Evolutionary conservation across 2,113 vertebrate genomes (phyloP), one percentile per base, ranked within the genome.

Genomic region (Nicator chloris): DNA sequence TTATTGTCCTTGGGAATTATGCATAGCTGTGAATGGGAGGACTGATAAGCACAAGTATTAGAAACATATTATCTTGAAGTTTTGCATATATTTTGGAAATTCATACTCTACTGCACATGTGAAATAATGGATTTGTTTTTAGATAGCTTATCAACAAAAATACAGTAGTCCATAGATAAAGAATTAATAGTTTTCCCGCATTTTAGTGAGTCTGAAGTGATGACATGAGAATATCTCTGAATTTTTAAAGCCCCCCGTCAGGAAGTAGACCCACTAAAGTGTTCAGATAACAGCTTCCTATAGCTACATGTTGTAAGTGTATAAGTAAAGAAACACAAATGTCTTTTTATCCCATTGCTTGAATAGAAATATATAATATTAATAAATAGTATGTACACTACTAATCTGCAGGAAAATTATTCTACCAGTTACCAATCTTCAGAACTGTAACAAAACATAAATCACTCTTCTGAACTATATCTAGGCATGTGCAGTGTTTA

Each of bases 1-100:
- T 90, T 83, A 39, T 33, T 86, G 61, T 85, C 84, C 79, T 82
- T 90, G 81, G 50, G 84, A 91, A 76, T 92, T 85, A 89, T 82
- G 31, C 27, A 45, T 27, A 69, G 53, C 19, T 91, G 39, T 64
- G 68, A 85, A 88, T 31, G 39, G 59, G 30, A 89, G 54, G 26
- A 79, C 40, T 54, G 78, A 91, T 95, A 93, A 84, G 35, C 45
- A 35, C 16, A 93, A 82, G 33, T 65, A 76, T 95, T 85, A 42
- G 33, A 93, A 93, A 40, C n/a, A 57, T 4, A 65, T 76, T 91
- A 76, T 60, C 77, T 91, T 76, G 28, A 92, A 85, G 19, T 59
- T 92, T 80, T 91, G 59, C 50, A 47, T 77, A 77, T 77, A 30
- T 8, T 39, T 92, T 87, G 31, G 37, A 94, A 95, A 92, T 77